Evolutionary conservation across 2,113 vertebrate species (phyloP).

Genomic region (Pagrus major): DNA sequence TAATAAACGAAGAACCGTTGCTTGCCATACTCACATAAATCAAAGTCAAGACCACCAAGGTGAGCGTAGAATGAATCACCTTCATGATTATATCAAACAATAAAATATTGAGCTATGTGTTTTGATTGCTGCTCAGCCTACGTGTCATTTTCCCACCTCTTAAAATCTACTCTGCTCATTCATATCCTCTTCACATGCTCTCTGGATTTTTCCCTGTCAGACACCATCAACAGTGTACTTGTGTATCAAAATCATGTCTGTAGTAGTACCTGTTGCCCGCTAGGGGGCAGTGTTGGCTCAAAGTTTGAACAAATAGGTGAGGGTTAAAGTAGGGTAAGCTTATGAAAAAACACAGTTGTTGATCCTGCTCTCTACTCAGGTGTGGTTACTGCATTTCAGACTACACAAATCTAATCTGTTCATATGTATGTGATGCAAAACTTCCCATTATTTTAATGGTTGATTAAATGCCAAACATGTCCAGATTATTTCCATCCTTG

Average conservation of each 20-base stretch:
- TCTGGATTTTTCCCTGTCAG: background rate
- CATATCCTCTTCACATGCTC: background rate
- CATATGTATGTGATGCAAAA: background rate
- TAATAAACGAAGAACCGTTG: too few species aligned
- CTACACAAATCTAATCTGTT: background rate
- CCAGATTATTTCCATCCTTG: background rate
- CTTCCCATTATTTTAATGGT: background rate
- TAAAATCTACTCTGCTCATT: too few species aligned
- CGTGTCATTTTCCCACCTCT: too few species aligned
- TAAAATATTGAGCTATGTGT: background rate
- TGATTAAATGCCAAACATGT: background rate
- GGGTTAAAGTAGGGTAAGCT: background rate
- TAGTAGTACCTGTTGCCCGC: constrained; percentile 22
- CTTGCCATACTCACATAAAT: too few species aligned
- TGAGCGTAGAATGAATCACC: background rate
- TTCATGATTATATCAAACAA: background rate
- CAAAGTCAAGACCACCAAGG: too few species aligned
- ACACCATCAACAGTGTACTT: background rate
- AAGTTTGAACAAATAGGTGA: background rate
- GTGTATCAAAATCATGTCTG: background rate
- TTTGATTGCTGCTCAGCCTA: background rate
- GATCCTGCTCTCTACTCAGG: background rate
- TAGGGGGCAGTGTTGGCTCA: constrained; percentile 57
- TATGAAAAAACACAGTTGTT: background rate
- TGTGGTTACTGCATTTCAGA: background rate